phyloP scores from a whole-genome alignment of 1,140 invertebrate genomes.

The Solenopsis fugax region DNA sequence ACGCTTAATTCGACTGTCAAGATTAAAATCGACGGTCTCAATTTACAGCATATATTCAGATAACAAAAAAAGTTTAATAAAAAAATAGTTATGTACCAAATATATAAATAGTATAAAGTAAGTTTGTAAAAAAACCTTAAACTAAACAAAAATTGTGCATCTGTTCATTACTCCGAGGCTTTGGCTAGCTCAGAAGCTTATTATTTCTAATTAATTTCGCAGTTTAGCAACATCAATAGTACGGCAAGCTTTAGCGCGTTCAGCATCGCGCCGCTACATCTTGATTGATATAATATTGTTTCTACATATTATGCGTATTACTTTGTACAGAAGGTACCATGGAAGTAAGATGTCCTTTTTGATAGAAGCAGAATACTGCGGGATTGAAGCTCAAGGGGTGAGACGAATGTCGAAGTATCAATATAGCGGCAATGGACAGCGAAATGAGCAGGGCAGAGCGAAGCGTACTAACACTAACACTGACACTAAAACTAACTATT shows the following conservation, averaged over 20 bases:
- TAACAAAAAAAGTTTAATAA: not conserved
- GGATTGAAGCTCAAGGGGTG: too few relatives aligned
- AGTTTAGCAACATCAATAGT: constrained; percentile 78
- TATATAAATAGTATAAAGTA: not conserved
- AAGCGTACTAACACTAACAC: too few relatives aligned
- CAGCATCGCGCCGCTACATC: constrained; percentile 74
- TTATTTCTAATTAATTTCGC: constrained; percentile 80
- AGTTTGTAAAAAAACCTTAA: not conserved
- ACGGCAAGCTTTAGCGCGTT: constrained; percentile 77
- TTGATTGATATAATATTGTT: constrained; percentile 64
- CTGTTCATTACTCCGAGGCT: constrained; percentile 76
- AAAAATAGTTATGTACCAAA: not conserved
- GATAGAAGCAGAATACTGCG: too few relatives aligned
- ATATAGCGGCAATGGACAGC: too few relatives aligned
- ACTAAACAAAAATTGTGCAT: constrained; percentile 41
- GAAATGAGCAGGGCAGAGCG: too few relatives aligned
- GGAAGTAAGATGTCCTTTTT: too few relatives aligned
- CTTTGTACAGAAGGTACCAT: constrained; percentile 58
- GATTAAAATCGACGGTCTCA: not conserved
- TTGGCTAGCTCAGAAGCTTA: constrained; percentile 80
- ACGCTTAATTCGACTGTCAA: not conserved
- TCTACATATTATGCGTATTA: constrained; percentile 67
- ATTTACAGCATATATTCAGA: not conserved
- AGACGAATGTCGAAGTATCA: too few relatives aligned
- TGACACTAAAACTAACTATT: too few relatives aligned